Conservation (phyloP, 2,113 vertebrate genomes). For the Camelus dromedarius region DNA sequence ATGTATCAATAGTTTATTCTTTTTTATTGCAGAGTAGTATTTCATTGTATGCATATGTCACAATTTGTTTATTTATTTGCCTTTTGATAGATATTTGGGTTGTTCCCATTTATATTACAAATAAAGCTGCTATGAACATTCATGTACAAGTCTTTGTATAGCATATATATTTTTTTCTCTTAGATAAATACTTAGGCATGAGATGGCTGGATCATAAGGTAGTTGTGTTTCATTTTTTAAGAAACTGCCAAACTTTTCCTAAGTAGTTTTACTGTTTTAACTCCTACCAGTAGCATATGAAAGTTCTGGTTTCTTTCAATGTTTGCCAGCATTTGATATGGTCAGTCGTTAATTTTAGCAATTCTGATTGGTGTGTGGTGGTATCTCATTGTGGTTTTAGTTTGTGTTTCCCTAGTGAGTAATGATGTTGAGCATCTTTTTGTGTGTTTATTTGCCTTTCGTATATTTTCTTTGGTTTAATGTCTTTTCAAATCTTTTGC, state of each 20-base stretch:
- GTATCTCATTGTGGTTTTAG: not conserved
- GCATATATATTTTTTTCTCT: not conserved
- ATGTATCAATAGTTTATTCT: not conserved
- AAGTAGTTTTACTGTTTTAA: conserved; percentile 17
- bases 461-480: not conserved
- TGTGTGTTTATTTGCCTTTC: not conserved
- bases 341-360: not conserved
- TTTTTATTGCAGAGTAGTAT: not conserved
- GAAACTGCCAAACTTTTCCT: not conserved
- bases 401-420: not conserved
- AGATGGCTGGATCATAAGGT: not conserved
- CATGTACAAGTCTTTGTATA: not conserved
- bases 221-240: not conserved
- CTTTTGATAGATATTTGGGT: not conserved
- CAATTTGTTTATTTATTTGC: not conserved
- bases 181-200: not conserved
- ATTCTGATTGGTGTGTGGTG: not conserved
- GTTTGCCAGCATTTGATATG: not conserved
- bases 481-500: not conserved
- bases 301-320: not conserved
- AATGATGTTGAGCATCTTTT: not conserved
- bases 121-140: not conserved
- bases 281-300: not conserved
- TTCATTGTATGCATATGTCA: not conserved
- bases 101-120: not conserved